Conservation (phyloP, 2,113 vertebrate species). For the Lampris megalopsis region DNA sequence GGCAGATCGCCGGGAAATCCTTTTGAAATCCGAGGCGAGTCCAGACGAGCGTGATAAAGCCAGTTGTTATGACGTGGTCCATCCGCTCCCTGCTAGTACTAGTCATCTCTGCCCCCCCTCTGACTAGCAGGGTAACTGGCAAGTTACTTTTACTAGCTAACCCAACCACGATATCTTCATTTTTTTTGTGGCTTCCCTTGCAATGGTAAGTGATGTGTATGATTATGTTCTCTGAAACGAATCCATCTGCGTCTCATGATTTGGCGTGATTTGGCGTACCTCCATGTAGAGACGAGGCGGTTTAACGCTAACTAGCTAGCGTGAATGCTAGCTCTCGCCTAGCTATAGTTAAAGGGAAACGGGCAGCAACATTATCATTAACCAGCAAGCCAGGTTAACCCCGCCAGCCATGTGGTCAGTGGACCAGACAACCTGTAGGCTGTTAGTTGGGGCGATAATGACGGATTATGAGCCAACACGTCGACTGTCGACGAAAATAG, state of each 20-base stretch:
- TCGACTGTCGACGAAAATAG: not conserved
- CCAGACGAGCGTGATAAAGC: constrained; percentile 16
- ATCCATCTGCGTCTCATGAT: not conserved
- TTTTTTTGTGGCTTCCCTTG: not conserved
- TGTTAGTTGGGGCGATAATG: not conserved
- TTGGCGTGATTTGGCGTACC: not conserved
- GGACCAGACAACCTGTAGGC: not conserved
- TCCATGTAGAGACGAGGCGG: too few relatives aligned
- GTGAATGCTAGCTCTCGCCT: constrained; percentile 40
- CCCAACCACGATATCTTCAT: not conserved
- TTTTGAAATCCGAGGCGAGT: not conserved
- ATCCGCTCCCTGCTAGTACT: not conserved
- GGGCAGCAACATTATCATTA: too few relatives aligned
- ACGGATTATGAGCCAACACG: not conserved
- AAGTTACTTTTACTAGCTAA: not conserved
- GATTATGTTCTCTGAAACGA: not conserved
- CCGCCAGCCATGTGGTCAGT: not conserved
- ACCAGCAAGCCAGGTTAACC: not conserved
- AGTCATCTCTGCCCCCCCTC: not conserved
- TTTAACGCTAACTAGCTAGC: constrained; percentile 38
- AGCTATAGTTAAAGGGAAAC: too few relatives aligned
- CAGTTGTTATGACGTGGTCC: constrained; percentile 37
- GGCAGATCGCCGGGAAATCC: not conserved
- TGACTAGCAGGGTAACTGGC: constrained; percentile 3
- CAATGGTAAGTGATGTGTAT: constrained; percentile 36